phyloP scores from a whole-genome alignment of 1,140 invertebrate genomes.

The Eriosoma lanigerum region DNA sequence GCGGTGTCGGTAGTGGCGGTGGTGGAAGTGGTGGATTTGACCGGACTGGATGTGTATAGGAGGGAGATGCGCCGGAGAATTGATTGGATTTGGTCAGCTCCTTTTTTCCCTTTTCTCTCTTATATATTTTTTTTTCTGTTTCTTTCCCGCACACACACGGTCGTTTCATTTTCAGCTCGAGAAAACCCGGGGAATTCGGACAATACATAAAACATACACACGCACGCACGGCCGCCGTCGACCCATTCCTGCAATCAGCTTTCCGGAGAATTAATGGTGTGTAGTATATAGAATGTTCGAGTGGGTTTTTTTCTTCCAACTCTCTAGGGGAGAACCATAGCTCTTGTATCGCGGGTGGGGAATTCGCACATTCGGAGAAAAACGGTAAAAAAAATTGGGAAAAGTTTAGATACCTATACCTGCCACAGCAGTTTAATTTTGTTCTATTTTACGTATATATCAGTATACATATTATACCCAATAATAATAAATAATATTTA shows the following conservation, averaged over 20 bases:
- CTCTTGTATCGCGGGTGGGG: not conserved
- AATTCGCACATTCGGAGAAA: not conserved
- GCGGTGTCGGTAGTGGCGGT: not conserved
- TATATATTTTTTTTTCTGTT: slow-evolving; percentile 25
- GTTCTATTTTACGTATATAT: no score
- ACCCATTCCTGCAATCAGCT: slow-evolving; percentile 38
- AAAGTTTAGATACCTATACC: no score
- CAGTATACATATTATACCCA: no score
- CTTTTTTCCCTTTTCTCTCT: not conserved
- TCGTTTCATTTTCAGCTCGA: slow-evolving; percentile 47
- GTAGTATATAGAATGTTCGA: slow-evolving; percentile 15
- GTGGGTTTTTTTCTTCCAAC: slow-evolving; percentile 21
- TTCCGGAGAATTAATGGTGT: slow-evolving; percentile 44
- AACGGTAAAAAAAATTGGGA: no score
- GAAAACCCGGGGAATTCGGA: slow-evolving; percentile 48
- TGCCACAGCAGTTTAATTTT: no score
- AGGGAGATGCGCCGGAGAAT: slow-evolving; percentile 39
- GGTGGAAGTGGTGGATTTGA: not conserved
- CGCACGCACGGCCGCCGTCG: slow-evolving; percentile 32
- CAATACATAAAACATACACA: slow-evolving; percentile 51
- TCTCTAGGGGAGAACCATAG: not conserved
- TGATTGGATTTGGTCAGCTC: slow-evolving; percentile 46
- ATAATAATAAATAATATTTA: no score
- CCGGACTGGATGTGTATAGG: not conserved
- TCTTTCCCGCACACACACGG: not conserved